Evolutionary conservation across 1,140 invertebrate genomes (phyloP), one percentile per base, ranked within the genome.

Genomic region (Planococcus citri): DNA sequence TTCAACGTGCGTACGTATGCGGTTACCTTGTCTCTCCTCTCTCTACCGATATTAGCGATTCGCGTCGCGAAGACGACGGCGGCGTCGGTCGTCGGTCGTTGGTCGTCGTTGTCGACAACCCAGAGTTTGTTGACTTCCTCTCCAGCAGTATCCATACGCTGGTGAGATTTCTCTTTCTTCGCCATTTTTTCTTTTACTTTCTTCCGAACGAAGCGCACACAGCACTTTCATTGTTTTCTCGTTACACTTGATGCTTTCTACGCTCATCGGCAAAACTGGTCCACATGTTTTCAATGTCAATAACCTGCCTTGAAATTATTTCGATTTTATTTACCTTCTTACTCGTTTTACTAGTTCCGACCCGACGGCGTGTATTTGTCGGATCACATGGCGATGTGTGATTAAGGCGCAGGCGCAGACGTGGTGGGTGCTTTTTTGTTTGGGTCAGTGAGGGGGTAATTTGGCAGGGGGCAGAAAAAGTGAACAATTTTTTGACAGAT

Each of bases 161-260:
- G 9, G 60, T 25, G 2, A 24, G 60, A 64, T 64, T 64, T 64
- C 60, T 64, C 60, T 64, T 64, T 64, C 60, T 64, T 64, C 60
- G 60, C 60, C 60, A 64, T 64, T 64, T 64, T 64, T 64, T 64
- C 60, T 64, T 64, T 64, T 64, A 64, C 60, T 64, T 64, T 64
- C 60, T 64, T 64, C 22, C 60, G 25, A 27, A 64, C n/a, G n/a
- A n/a, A n/a, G n/a, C n/a, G n/a, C n/a, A 21, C 41, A 17, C 41
- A 20, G 60, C 60, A 64, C 60, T 64, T 64, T 64, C 60, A 64
- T 64, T 64, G 60, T 64, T 64, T 64, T 64, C 60, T 64, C 60
- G 60, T 25, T 64, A 64, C 60, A 64, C 60, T 64, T 64, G 60
- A 64, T 21, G 60, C 60, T 64, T 64, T 64, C 60, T 64, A 64